Evolutionary conservation across 2,113 vertebrate genomes (phyloP), one percentile per base, ranked within the genome.

Genomic region (Sterna hirundo): DNA sequence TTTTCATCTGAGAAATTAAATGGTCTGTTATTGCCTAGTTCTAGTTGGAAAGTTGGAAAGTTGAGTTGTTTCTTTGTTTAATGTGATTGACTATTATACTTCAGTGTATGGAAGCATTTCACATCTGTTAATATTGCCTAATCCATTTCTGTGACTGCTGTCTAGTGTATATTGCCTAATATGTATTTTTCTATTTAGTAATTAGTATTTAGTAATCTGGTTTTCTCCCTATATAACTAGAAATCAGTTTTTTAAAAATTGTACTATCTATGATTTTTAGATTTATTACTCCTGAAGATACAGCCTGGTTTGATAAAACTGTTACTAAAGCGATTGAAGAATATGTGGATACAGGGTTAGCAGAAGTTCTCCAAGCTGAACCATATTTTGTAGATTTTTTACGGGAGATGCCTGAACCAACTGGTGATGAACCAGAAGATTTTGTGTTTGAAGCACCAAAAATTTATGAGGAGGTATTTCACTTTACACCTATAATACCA

Each of bases 301-400:
- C 95, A 68, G 77, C 16, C 9, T 98, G 98, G 98, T 98, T 98
- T 97, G 97, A 98, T 36, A 16, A 55, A 64, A 51, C 76, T 6
- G 22, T 98, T 90, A 5, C 10, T 44, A 97, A 57, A 68, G 97
- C 95, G 40, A 12, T 98, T 79, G 96, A 97, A n/a, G 97, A 98
- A 89, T 90, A 95, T 25, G 64, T 98, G 51, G 94, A 75, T 66
- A 10, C 60, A 23, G 80, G 75, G 8, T 20, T 93, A 46, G 51
- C 47, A 5, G 23, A 96, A 6, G n/a, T 19, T 60, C 83, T 98
- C 36, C 34, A 87, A 18, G 9, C 55, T 34, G 98, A 98, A 61
- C 95, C 97, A 0, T 98, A 98, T 90, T 98, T 98, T 77, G 98
- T 98, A 71, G 98, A 98, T 87, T 98, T 98, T 96, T 97, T 98